Evolutionary conservation across 2,113 vertebrate species (phyloP).

Genomic region (Pseudopodoces humilis): DNA sequence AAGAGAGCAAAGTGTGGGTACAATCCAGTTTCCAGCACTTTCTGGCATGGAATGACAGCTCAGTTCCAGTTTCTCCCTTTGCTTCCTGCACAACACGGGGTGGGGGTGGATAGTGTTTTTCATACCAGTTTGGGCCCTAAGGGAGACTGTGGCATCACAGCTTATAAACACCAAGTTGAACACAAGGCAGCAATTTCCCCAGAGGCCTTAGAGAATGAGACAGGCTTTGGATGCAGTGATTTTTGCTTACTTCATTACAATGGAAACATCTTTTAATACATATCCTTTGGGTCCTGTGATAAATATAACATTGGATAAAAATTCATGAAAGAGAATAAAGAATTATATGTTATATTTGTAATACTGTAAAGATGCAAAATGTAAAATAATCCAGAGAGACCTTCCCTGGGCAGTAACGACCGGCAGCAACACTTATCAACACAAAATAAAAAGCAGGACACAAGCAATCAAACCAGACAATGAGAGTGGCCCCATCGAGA

Average conservation of each 20-base stretch:
- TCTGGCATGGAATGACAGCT: neutral
- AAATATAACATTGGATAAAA: too few relatives aligned
- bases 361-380: too few relatives aligned
- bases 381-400: too few relatives aligned
- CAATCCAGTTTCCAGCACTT: neutral
- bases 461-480: too few relatives aligned
- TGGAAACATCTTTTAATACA: conserved; percentile 11
- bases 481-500: too few relatives aligned
- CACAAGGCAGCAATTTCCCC: neutral
- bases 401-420: too few relatives aligned
- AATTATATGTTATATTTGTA: too few relatives aligned
- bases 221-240: neutral
- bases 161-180: neutral
- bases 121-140: neutral
- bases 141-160: neutral
- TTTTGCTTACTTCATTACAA: neutral
- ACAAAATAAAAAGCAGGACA: too few relatives aligned
- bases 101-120: neutral
- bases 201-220: neutral
- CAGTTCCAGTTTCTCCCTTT: neutral
- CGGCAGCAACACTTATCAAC: too few relatives aligned
- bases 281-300: neutral
- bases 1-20: neutral
- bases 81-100: neutral
- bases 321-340: too few relatives aligned